Evolutionary conservation across 2,888 invertebrate genomes (phyloP).

Genomic region (Eristalis arbustorum): DNA sequence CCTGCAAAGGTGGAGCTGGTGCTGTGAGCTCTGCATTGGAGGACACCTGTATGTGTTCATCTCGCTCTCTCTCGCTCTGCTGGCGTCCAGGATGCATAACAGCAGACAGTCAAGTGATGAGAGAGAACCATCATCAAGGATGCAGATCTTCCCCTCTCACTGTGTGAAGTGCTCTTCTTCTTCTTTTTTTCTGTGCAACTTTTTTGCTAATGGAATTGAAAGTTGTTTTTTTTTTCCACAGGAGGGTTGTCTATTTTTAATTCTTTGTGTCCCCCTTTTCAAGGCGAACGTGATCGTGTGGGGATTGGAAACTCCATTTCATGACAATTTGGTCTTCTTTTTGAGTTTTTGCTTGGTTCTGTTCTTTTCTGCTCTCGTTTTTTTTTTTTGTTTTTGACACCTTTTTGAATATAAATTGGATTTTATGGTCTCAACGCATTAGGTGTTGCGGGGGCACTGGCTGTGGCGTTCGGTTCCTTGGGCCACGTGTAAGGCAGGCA

Average conservation of each 20-base stretch:
- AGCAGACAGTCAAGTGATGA: not conserved
- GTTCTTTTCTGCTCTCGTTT: not conserved
- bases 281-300: conserved; percentile 49
- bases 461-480: conserved; percentile 36
- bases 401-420: conserved; percentile 80
- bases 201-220: conserved; percentile 68
- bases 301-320: conserved; percentile 66
- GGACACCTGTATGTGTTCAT: conserved; percentile 20
- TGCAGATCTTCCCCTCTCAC: conserved; percentile 60
- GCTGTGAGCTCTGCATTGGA: conserved; percentile 13
- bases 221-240: conserved; percentile 31
- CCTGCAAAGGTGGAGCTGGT: conserved; percentile 11
- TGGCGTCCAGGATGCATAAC: not conserved
- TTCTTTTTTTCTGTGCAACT: not conserved
- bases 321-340: conserved; percentile 67
- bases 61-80: not conserved
- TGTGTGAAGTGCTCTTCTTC: conserved; percentile 1
- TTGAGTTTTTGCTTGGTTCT: conserved; percentile 10
- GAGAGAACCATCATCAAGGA: conserved; percentile 37
- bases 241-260: conserved; percentile 53
- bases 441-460: conserved; percentile 62
- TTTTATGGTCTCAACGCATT: conserved; percentile 73
- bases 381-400: conserved; percentile 63
- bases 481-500: not conserved
- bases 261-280: conserved; percentile 59